Evolutionary conservation across 2,797 vertebrate species (phyloP).

Genomic region (Sitta carolinensis): DNA sequence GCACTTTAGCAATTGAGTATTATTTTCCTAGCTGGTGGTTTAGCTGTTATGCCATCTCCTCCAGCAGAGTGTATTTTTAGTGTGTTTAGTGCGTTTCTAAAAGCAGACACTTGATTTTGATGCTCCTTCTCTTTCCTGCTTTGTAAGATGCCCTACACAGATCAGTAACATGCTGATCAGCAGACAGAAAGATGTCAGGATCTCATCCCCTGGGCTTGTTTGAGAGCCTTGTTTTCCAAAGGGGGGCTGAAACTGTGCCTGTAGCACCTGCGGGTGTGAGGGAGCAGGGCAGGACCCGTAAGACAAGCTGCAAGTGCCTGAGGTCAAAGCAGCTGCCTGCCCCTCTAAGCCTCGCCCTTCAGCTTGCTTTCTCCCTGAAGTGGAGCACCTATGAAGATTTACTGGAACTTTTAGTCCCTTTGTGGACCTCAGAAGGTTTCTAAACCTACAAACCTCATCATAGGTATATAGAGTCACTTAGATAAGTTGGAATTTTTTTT

Average conservation of each 20-base stretch:
- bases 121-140: neutral
- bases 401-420: neutral
- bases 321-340: neutral
- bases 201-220: neutral
- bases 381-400: neutral
- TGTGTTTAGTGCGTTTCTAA: slow-evolving; percentile 37
- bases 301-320: fast-evolving
- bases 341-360: neutral
- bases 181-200: neutral
- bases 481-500: neutral
- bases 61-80: slow-evolving; percentile 30
- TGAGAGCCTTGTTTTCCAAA: neutral
- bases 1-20: neutral
- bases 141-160: neutral
- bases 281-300: neutral
- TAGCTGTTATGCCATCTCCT: slow-evolving; percentile 33
- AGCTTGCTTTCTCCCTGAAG: neutral
- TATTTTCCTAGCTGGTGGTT: slow-evolving; percentile 48
- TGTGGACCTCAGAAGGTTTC: neutral
- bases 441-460: neutral
- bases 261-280: neutral
- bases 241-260: neutral
- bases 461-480: too few species aligned
- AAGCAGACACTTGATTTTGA: slow-evolving; percentile 27
- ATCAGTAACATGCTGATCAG: neutral